Base-by-base conservation (phyloP, 2,888 invertebrate species). In the Tetranychus truncatus region DNA sequence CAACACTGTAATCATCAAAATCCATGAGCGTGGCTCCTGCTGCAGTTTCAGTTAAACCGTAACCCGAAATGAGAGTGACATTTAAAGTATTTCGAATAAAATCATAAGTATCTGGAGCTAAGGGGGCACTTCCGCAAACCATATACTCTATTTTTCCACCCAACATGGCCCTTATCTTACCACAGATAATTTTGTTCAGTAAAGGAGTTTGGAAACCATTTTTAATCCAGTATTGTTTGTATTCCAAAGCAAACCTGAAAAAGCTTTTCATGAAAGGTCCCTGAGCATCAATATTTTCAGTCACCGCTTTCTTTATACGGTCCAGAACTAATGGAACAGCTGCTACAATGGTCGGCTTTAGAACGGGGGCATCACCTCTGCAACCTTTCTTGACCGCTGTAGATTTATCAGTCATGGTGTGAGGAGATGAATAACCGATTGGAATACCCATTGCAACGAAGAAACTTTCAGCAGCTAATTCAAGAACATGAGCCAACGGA, bases 1-100 rank as follows among this genome's bases (percentile, higher is more conserved):
- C 95, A 67, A 88, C 87, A 72, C 87, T 87, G 80, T 88, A 83
- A 83, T 92, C 91, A 80, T 85, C 81, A 75, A 81, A 66, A 74
- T 80, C 79, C 81, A 81, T 82, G 44, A 84, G 78, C 3, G 84
- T 82, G 73, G 95, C 95, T 81, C 92, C 92, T 0, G 95, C 95
- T 79, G 92, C 91, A 20, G 96, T 95, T 87, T 99, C 97, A 0
- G 97, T 99, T 77, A 97, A 87, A 1, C 97, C 97, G 84, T 97
- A 97, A 74, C 96, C 97, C 82, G 93, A 92, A 76, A 91, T 88
- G 71, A 99, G 88, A 77, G 89, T 89, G 77, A 91, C 89, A 83
- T 95, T 95, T 78, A 97, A 87, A 82, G 95, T 95, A 77, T 91
- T 88, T 83, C 91, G 89, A 80, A 93, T 90, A 85, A 95, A 95